Base-by-base conservation (phyloP, 2,888 invertebrate genomes). In the Folsomia manolachei region DNA sequence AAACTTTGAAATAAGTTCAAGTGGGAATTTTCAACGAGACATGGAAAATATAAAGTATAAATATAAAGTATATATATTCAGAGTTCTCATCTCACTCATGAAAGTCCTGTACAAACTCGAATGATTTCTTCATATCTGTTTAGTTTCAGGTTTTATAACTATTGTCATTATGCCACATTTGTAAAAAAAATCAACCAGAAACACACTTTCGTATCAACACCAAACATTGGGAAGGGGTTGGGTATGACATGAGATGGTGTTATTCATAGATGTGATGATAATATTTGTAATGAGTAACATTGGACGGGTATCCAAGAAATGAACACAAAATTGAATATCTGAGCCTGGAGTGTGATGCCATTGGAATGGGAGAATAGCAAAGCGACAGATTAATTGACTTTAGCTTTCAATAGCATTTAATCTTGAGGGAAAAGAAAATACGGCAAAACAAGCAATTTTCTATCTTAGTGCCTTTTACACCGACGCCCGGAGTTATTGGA, bases 401-500 rank as follows among this genome's bases (percentile, higher is more conserved):
- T 39, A 14, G 39, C 39, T 39, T 39, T 39, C 39, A 39, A 39
- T 39, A 39, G 4, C 39, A 39, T 39, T 39, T 39, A 39, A 39
- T 39, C 39, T 39, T 39, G 39, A 14, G 39, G 7, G 39, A 39
- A 39, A 9, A 39, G 39, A 39, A 39, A 39, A 39, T 39, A 39
- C n/a, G 39, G 39, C 4, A 39, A 39, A 39, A 14, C 39, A 14
- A 39, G 39, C 39, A 39, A 39, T 39, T 75, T 75, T 39, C 39
- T 76, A 63, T 26, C 64, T 69, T 72, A 72, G 72, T 70, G 68
- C 72, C 72, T 71, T 71, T 71, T 69, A 39, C 39, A 39, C 39
- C 4, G 14, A 39, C 39, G 39, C 65, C 56, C 56, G 27, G 65
- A 76, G 76, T 71, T 74, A 71, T 76, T 74, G 74, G 74, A 72